These are phyloP conservation scores for Mastomys coucha DNA, from an alignment of 2,113 vertebrate species.

Conservation along the genomic window DNA sequence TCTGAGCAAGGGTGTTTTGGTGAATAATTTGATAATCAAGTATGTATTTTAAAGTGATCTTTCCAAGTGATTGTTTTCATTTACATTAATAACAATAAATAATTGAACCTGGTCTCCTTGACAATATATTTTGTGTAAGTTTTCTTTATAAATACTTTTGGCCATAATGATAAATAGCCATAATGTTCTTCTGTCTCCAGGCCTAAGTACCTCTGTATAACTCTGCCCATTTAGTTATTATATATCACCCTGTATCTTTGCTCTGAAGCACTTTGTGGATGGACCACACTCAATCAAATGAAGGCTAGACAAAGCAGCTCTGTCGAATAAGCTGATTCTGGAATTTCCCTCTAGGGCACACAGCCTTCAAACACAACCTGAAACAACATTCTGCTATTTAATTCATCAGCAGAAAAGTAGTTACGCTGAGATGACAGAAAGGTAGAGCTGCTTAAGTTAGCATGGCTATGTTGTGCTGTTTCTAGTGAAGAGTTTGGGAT, in stretches of 20 bases:
- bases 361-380: slow-evolving; percentile 56
- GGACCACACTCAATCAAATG: slow-evolving; percentile 64
- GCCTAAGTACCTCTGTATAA: neutral
- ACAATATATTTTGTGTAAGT: slow-evolving; percentile 1
- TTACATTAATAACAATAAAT: slow-evolving; percentile 53
- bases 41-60: slow-evolving; percentile 39
- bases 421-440: slow-evolving; percentile 66
- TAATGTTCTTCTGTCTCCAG: slow-evolving; percentile 13
- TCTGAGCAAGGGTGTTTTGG: neutral
- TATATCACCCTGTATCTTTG: slow-evolving; percentile 48
- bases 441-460: neutral
- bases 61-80: slow-evolving; percentile 51
- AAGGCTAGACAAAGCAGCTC: slow-evolving; percentile 45
- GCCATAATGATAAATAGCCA: slow-evolving; percentile 7
- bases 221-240: slow-evolving; percentile 64
- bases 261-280: slow-evolving; percentile 66
- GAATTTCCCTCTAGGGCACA: slow-evolving; percentile 72
- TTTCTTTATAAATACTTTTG: slow-evolving; percentile 29
- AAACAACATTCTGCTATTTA: slow-evolving; percentile 70
- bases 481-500: neutral
- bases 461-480: neutral
- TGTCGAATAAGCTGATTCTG: slow-evolving; percentile 63
- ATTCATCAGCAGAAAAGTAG: slow-evolving; percentile 76
- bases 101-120: slow-evolving; percentile 37
- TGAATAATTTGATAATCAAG: neutral